Evolutionary conservation across 2,888 invertebrate species (phyloP).

Genomic region (Tetranychus truncatus): DNA sequence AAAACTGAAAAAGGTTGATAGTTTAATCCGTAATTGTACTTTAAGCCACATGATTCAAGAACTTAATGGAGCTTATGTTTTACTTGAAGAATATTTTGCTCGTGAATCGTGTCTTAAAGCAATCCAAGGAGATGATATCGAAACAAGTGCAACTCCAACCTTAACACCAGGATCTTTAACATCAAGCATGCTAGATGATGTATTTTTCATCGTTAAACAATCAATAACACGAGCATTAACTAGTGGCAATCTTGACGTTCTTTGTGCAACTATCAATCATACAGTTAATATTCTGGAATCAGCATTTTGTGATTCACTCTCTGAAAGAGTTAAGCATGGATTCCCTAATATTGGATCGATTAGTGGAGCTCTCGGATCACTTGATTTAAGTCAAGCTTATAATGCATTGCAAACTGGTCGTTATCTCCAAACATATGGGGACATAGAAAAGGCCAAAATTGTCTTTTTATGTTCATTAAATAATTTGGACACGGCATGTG

Average conservation of each 20-base stretch:
- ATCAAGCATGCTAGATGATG: slow-evolving; percentile 88
- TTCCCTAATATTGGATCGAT: slow-evolving; percentile 40
- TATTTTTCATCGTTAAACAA: slow-evolving; percentile 89
- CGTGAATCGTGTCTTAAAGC: slow-evolving; percentile 86
- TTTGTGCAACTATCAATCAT: slow-evolving; percentile 89
- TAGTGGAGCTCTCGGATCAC: slow-evolving; percentile 26
- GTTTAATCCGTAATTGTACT: slow-evolving; percentile 47
- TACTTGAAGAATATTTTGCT: slow-evolving; percentile 83
- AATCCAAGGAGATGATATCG: slow-evolving; percentile 54
- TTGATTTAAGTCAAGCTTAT: slow-evolving; percentile 47
- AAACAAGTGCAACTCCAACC: slow-evolving; percentile 53
- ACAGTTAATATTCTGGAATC: slow-evolving; percentile 69
- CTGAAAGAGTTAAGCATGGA: slow-evolving; percentile 52
- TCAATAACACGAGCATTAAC: slow-evolving; percentile 80
- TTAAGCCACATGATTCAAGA: slow-evolving; percentile 37
- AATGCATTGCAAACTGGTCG: slow-evolving; percentile 49
- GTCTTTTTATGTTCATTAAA: slow-evolving; percentile 64
- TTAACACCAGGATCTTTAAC: slow-evolving; percentile 33
- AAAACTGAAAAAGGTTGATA: slow-evolving; percentile 37
- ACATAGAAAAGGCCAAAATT: slow-evolving; percentile 51
- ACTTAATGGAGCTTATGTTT: slow-evolving; percentile 61
- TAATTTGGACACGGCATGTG: slow-evolving; percentile 74
- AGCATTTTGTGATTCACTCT: slow-evolving; percentile 54
- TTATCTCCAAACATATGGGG: slow-evolving; percentile 24
- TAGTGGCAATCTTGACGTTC: slow-evolving; percentile 77